Base-by-base conservation (phyloP, 2,888 invertebrate genomes). In the Phortica magna region DNA sequence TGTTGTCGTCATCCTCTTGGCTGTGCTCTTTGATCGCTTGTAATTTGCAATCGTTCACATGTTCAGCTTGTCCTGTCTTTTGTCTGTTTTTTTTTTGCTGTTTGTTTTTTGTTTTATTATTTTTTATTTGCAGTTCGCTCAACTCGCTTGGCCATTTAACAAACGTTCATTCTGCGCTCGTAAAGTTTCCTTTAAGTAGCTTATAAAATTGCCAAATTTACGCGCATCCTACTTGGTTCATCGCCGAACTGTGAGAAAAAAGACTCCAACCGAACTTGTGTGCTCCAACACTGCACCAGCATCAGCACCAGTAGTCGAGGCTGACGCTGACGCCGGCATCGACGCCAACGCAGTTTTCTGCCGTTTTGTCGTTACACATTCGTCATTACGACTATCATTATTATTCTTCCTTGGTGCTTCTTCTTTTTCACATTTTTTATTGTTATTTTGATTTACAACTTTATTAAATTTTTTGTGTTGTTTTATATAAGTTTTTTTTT, bases 31-130 rank as follows among this genome's bases (percentile, higher is more conserved):
- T 12, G 31, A 80, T 64, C 72, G 76, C 83, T 87, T 85, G 84
- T 86, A 85, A 85, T 87, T 87, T 86, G 87, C 87, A 87, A 87
- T 86, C 84, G 86, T 85, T 87, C 87, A 86, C 83, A 85, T 84
- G 85, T 82, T 86, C 82, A 83, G 85, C 84, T 55, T 79, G 80
- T 79, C 61, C 19, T 61, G 42, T 41, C 76, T 76, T 74, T 78
- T 78, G 78, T 78, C 85, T 84, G 65, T 39, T 65, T 55, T 57
- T 77, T 74, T 74, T 77, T 77, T 77, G 77, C 85, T 31, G 2
- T 1, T n/a, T 39, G 2, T 39, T 55, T 72, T 9, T 41, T 43
- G 17, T 17, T 43, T 70, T 5, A 10, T 17, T 72, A 12, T 39
- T 72, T 9, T 17, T 22, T n/a, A 55, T 78, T 81, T 75, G 76